Evolutionary conservation across 2,113 vertebrate species (phyloP).

Genomic region (Galemys pyrenaicus): DNA sequence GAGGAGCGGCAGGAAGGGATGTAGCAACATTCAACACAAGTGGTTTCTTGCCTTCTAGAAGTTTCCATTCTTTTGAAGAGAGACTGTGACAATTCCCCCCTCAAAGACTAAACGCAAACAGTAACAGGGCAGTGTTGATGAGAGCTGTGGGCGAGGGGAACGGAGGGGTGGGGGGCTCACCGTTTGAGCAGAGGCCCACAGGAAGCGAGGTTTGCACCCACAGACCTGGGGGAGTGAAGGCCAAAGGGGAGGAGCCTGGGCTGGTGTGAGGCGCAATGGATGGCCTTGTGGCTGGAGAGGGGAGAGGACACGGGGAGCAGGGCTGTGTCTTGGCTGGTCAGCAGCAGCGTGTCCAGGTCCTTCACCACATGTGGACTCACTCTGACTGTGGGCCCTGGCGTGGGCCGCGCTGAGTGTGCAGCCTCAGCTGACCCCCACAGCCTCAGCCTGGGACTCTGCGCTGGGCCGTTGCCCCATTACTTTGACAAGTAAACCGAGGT

Average conservation of each 20-base stretch:
- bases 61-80: neutral
- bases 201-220: neutral
- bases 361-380: too few species aligned
- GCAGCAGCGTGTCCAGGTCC: neutral
- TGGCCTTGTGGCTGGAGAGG: accelerated
- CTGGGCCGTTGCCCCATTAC: too few species aligned
- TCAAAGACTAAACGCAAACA: neutral
- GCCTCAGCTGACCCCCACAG: neutral
- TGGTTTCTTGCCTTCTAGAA: neutral
- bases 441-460: neutral
- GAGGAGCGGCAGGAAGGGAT: neutral
- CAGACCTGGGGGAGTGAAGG: neutral
- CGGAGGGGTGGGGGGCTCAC: neutral
- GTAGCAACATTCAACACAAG: neutral
- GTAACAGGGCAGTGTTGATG: neutral
- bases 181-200: neutral
- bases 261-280: accelerated
- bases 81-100: neutral
- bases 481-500: neutral
- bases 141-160: too few species aligned
- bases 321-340: too few species aligned
- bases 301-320: neutral
- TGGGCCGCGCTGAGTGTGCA: accelerated
- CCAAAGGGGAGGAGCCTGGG: too few species aligned
- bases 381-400: accelerated